Evolutionary conservation across 2,797 vertebrate species (phyloP), one percentile per base, ranked within the genome.

Genomic region (Hozukius guyotensis): DNA sequence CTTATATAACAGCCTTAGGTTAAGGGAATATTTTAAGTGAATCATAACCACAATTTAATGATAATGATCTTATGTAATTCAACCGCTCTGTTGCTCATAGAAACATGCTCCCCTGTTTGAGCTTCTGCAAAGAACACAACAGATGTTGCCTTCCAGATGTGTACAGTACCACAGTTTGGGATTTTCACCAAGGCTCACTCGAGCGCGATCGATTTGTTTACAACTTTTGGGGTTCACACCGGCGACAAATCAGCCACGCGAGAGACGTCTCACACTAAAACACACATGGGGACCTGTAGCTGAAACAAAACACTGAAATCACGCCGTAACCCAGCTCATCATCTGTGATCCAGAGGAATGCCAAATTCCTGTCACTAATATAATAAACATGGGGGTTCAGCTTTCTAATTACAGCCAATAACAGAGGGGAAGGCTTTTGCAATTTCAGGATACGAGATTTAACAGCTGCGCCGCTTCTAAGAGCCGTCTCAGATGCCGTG

Each of bases 141-240:
- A 90, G 86, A 85, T 90, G 89, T 74, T 56, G 6, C 52, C 71
- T 22, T 84, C 91, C 89, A 93, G 91, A 92, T 93, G 92, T 87
- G 88, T 42, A 62, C 78, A 62, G 42, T 2, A 27, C 60, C 18
- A 11, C 75, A 4, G 80, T 75, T 49, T 52, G 52, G 4, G 77
- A 69, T 64, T 80, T 88, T 79, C 63, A 22, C 79, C 46, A 7
- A 22, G 11, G 72, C 80, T 87, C 84, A 56, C 36, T 86, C 63
- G 14, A 55, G 81, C 64, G 27, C 20, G 53, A 87, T 68, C 61
- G 65, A 92, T 93, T 90, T 90, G 92, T 93, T 92, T 84, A 87
- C 88, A 77, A 74, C 55, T 77, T 86, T 74, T 52, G 34, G 60
- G 89, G 83, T 83, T 88, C 87, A 75, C 81, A 79, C 75, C 32